Evolutionary conservation across 92 coral and sea anemone species (phyloP), one percentile per base, ranked within the genome.

Genomic region (Epizoanthus rinbou): DNA sequence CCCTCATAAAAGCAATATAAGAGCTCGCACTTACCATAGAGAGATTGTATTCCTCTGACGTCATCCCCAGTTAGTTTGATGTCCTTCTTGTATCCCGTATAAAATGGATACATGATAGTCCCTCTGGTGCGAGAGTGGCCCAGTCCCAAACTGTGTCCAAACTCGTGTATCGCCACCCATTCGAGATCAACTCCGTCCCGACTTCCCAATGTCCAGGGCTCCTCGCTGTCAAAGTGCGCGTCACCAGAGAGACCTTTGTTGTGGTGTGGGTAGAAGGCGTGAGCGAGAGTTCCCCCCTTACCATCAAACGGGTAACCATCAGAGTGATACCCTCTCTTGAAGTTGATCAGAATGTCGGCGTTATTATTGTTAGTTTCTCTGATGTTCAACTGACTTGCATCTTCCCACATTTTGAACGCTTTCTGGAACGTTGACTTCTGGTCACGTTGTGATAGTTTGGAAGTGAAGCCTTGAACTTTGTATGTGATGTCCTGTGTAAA

Each of bases 161-260:
- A 87, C 84, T 95, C 98, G 85, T 95, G 98, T 1, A 93, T 93
- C 6, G 98, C 98, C 53, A 92, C 87, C 98, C 98, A 95, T 47
- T 85, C 85, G 15, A 95, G 91, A 25, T 95, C 91, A 17, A 91
- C 86, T 39, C 98, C 98, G 2, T 56, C 4, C 0, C 71, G 19
- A 3, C 45, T 47, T 18, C 47, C 74, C 31, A 90, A 86, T 3
- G 93, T 86, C 84, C 95, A 95, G 0, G 78, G 60, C 50, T 95
- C 98, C 33, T 88, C 94, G 71, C 92, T 95, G 62, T 95, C 98
- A 85, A 95, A 95, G 72, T 95, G 98, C 69, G 94, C 92, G 73
- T 95, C 98, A 2, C 98, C 98, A 31, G 88, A 88, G 45, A 88
- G 65, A 2, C 93, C 98, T 84, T 67, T 57, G 69, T 86, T 80